Base-by-base conservation (phyloP, 1,140 invertebrate species). In the Eueides isabella region DNA sequence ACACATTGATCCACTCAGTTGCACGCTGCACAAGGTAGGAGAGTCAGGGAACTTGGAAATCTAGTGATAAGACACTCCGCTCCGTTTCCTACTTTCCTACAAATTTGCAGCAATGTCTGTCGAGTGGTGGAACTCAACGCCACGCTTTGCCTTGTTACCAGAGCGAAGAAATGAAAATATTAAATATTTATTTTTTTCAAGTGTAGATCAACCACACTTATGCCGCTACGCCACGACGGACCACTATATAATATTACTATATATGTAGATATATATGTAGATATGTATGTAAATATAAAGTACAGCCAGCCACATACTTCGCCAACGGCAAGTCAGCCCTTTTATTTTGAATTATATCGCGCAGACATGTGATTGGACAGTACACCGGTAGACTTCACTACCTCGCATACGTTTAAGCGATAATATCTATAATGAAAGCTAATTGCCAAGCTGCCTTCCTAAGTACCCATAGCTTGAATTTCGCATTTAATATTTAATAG, bases 271-370 rank as follows among this genome's bases (percentile, higher is more conserved):
- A 44, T 44, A 44, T 12, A 38, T 38, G 7, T n/a, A 12, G 14
- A 5, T 55, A 11, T 38, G 48, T 16, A n/a, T 26, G n/a, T 55
- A 62, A 16, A 62, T 16, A 29, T n/a, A 30, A 62, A 62, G 29
- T 29, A 62, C 61, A 23, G 12, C 29, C 14, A 62, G 90, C 90
- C 87, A 89, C 88, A 84, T 87, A 84, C 87, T 87, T 83, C 71
- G 88, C 89, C 88, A 82, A 88, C 78, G 87, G 88, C 83, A 77
- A 73, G 77, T 76, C 78, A 82, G 80, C 82, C 84, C 84, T 88
- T 89, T 87, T 85, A 88, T 89, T 89, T 90, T 92, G 87, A 92
- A 89, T 89, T 87, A 90, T 89, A 83, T 86, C 85, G 85, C 85
- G 85, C 87, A 77, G 79, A 86, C 90, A 88, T 85, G 88, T 92